Evolutionary conservation across 1,140 invertebrate species (phyloP).

Genomic region (Helicorthomorpha holstii): DNA sequence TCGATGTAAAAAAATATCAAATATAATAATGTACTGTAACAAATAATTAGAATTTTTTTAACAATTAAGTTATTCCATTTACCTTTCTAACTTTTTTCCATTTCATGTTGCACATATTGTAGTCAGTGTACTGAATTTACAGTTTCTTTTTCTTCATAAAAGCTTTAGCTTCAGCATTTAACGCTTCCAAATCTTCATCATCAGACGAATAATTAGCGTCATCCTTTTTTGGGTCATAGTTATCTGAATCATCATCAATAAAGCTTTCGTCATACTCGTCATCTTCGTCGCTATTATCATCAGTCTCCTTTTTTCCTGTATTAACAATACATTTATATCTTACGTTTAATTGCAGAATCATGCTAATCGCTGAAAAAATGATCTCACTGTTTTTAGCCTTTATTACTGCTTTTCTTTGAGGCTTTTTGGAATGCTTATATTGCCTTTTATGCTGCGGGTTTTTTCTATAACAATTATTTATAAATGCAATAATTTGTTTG

Average conservation of each 20-base stretch:
- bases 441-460: constrained; percentile 30
- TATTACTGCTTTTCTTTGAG: constrained; percentile 5
- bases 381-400: neutral
- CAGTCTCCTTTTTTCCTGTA: neutral
- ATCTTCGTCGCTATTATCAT: neutral
- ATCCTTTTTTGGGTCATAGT: too few relatives aligned
- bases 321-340: neutral
- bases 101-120: too few relatives aligned
- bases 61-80: too few relatives aligned
- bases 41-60: too few relatives aligned
- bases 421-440: constrained; percentile 27
- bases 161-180: neutral
- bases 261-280: neutral
- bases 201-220: neutral
- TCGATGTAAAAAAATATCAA: too few relatives aligned
- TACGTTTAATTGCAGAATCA: neutral
- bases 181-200: neutral
- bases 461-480: too few relatives aligned
- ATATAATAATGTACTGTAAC: too few relatives aligned
- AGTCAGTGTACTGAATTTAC: too few relatives aligned
- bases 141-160: neutral
- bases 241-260: neutral
- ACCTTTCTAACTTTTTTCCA: too few relatives aligned
- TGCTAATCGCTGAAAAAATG: neutral
- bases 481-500: too few relatives aligned